These are phyloP conservation scores for Actenoides lindsayi DNA, from an alignment of 2,113 vertebrate genomes.

Conservation along the genomic window DNA sequence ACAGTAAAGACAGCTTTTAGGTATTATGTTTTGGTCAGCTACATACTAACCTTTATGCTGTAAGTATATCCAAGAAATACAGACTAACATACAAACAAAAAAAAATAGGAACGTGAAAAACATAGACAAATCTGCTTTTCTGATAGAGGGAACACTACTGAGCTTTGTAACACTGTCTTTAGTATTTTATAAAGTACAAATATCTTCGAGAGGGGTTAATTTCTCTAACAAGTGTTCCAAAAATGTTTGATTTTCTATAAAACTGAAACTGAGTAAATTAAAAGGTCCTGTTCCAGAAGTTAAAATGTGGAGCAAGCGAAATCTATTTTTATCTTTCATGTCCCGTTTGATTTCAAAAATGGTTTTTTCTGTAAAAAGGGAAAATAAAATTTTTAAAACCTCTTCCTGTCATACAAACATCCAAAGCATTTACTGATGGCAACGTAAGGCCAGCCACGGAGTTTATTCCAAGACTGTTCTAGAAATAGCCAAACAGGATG, in stretches of 20 bases:
- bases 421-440: background rate
- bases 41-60: background rate
- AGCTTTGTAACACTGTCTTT: background rate
- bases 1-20: slow-evolving; percentile 15
- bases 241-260: background rate
- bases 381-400: background rate
- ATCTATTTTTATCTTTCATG: background rate
- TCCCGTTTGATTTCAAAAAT: background rate
- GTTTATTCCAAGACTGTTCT: background rate
- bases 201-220: background rate
- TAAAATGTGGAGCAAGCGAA: background rate
- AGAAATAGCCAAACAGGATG: background rate
- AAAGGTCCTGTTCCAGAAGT: background rate
- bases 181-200: background rate
- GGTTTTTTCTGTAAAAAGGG: background rate
- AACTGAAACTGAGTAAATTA: background rate
- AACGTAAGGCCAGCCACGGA: background rate
- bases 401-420: background rate
- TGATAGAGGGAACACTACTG: background rate
- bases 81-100: background rate
- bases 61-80: background rate
- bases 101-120: background rate
- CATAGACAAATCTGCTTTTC: background rate
- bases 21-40: background rate
- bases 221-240: background rate